A percentile compares a stretch with the other conserved stretches of the same genome.
These are phyloP conservation scores for Aptenodytes patagonicus DNA, from an alignment of 2,113 vertebrate species.

Conservation along the genomic window DNA sequence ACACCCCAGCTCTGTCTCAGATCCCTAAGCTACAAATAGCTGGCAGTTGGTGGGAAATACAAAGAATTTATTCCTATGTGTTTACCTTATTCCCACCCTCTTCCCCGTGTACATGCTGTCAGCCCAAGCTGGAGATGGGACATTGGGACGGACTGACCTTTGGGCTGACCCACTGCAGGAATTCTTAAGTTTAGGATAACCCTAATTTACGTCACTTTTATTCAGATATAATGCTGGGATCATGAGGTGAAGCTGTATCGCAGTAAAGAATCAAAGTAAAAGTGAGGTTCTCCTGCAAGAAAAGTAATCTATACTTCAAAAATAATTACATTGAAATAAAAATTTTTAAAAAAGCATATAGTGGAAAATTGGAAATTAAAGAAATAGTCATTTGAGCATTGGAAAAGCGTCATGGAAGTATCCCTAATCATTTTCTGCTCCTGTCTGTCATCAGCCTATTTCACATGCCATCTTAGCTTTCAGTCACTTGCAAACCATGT, in stretches of 20 bases:
- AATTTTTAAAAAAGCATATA: not conserved
- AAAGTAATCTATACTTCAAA: not conserved
- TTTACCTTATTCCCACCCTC: not conserved
- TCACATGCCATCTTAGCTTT: not conserved
- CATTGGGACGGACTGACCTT: not conserved
- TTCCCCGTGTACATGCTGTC: not conserved
- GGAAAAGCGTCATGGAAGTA: not conserved
- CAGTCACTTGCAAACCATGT: not conserved
- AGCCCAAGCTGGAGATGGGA: not conserved
- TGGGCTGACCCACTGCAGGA: not conserved
- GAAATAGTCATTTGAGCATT: not conserved
- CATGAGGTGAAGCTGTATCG: not conserved
- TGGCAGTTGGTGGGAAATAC: not conserved
- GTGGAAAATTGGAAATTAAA: not conserved
- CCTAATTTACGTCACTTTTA: not conserved
- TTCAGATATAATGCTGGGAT: not conserved
- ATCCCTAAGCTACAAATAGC: not conserved
- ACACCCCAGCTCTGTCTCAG: not conserved
- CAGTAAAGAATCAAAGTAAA: not conserved
- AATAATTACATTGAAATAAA: not conserved
- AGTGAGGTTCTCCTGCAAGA: not conserved
- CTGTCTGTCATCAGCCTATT: not conserved
- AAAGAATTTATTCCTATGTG: not conserved
- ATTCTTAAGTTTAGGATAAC: not conserved
- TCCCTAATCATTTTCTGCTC: not conserved